Evolutionary conservation across 2,797 vertebrate species (phyloP), one percentile per base, ranked within the genome.

Genomic region (Crossoptilon crossoptilon): DNA sequence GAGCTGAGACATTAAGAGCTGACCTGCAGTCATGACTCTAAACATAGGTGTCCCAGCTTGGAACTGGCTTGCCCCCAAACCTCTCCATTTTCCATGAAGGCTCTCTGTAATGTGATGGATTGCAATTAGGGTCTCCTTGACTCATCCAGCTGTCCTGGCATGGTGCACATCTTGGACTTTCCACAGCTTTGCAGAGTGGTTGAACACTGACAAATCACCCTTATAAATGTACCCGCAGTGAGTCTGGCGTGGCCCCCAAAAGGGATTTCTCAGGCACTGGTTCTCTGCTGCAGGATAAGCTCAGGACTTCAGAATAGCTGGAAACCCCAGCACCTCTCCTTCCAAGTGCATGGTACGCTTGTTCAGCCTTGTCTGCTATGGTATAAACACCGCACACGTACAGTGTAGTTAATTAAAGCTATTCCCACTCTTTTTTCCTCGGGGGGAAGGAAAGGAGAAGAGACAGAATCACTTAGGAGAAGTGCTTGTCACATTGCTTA

Each of bases 401-500:
- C 16, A 41, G 39, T 35, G 68, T 43, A 95, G 80, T 91, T 95
- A 96, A 95, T 96, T 95, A 96, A 93, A 93, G 72, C n/a, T 91
- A 87, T 95, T 96, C 95, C 92, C 92, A 90, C 91, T 92, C 64
- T 55, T 2, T 83, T 93, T 79, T 90, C 87, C 94, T 92, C 27
- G 1, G 6, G 44, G 90, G 83, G 23, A 88, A 90, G 53, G 74
- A 91, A 96, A 35, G 77, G 89, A 94, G 71, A 91, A 91, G 43
- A 70, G 74, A 92, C 41, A 87, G 68, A 84, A 77, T 41, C 87
- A 88, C 91, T 35, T 63, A 83, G 94, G 94, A 94, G 89, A 93
- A 35, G 77, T 80, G 58, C 24, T 94, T 55, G 4, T 84, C 55
- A 7, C 19, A 6, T 46, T 74, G 74, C n/a, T 95, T 84, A 66